Evolutionary conservation across 1,140 invertebrate species (phyloP).

Genomic region (Camponotus floridanus): DNA sequence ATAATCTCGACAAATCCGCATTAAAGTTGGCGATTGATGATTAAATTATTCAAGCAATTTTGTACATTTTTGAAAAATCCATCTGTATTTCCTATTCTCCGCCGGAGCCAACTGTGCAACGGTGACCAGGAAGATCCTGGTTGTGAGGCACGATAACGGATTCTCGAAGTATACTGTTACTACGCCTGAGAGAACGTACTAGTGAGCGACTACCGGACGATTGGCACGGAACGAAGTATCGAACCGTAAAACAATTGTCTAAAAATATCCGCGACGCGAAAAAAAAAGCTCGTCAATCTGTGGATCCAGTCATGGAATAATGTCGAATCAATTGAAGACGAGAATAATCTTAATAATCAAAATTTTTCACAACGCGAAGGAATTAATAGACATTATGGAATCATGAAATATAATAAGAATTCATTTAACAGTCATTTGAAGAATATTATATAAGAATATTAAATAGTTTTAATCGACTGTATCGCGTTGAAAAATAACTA

Average conservation of each 20-base stretch:
- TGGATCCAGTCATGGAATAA: slow-evolving; percentile 41
- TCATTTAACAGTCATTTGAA: neutral
- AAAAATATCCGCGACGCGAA: slow-evolving; percentile 24
- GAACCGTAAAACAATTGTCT: slow-evolving; percentile 72
- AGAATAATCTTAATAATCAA: slow-evolving; percentile 39
- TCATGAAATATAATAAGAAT: neutral
- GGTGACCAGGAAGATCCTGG: slow-evolving; percentile 71
- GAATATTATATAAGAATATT: neutral
- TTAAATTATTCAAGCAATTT: neutral
- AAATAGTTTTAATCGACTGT: neutral
- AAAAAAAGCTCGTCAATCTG: slow-evolving; percentile 16
- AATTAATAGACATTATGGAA: slow-evolving; percentile 12
- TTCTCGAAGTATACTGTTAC: slow-evolving; percentile 82
- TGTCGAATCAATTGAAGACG: slow-evolving; percentile 44
- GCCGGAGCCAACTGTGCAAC: slow-evolving; percentile 54
- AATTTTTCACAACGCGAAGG: neutral
- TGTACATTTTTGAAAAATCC: neutral
- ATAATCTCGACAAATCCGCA: neutral
- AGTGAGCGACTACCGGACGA: slow-evolving; percentile 70
- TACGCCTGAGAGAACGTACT: slow-evolving; percentile 74
- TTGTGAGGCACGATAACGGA: slow-evolving; percentile 80
- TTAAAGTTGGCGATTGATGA: neutral
- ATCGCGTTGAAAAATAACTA: neutral
- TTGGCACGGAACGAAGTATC: slow-evolving; percentile 77
- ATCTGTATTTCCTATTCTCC: slow-evolving; percentile 22